These are phyloP conservation scores for Scaptomyza caliginosa DNA, from an alignment of 2,888 invertebrate genomes.

Conservation along the genomic window DNA sequence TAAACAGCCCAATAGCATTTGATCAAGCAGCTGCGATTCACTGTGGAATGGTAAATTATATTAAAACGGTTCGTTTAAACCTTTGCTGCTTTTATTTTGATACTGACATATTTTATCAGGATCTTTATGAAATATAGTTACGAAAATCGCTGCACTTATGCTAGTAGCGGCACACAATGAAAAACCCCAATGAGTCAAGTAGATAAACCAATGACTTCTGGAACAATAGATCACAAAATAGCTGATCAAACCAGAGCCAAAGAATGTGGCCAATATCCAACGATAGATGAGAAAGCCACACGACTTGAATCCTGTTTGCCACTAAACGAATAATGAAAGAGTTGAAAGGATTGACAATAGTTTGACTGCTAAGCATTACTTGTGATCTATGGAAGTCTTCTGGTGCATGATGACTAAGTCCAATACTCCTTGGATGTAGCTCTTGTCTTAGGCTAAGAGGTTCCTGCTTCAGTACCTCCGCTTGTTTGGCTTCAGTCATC, in stretches of 20 bases:
- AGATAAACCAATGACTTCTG: constrained; percentile 37
- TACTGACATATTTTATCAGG: constrained; percentile 33
- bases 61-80: background rate
- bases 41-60: constrained; percentile 1
- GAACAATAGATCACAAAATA: background rate
- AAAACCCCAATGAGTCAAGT: constrained; percentile 52
- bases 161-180: constrained; percentile 26
- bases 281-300: constrained; percentile 44
- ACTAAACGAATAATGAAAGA: constrained; percentile 17
- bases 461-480: constrained; percentile 22
- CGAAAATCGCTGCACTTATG: constrained; percentile 31
- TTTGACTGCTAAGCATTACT: constrained; percentile 17
- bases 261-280: constrained; percentile 40
- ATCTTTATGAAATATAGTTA: constrained; percentile 16
- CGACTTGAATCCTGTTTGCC: constrained; percentile 46
- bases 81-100: too few relatives aligned
- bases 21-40: background rate
- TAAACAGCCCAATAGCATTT: constrained; percentile 48
- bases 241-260: background rate
- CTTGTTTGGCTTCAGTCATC: constrained; percentile 3
- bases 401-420: constrained; percentile 27
- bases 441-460: constrained; percentile 39
- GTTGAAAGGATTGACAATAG: background rate
- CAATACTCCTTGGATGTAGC: background rate
- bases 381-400: constrained; percentile 54